Evolutionary conservation across 2,113 vertebrate genomes (phyloP).

Genomic region (Tauraco erythrolophus): DNA sequence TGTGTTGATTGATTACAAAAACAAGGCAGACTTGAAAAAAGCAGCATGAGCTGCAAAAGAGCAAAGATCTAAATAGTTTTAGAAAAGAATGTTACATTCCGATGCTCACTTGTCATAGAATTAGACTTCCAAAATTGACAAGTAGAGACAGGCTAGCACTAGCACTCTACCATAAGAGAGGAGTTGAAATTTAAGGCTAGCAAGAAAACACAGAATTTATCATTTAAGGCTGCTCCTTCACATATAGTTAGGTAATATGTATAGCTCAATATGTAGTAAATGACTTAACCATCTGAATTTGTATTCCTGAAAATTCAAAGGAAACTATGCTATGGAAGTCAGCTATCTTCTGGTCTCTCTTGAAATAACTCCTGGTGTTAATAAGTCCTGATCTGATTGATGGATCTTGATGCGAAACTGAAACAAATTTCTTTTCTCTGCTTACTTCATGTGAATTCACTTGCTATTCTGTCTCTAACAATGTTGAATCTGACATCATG

Average conservation of each 20-base stretch:
- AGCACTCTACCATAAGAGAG: neutral
- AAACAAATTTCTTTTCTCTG: neutral
- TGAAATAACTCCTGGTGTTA: neutral
- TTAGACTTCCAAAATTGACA: constrained; percentile 12
- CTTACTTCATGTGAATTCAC: neutral
- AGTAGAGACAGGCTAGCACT: neutral
- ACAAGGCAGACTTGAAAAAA: neutral
- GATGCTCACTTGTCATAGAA: neutral
- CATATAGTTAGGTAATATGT: neutral
- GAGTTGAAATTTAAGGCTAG: neutral
- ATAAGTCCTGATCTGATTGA: neutral
- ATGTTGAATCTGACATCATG: neutral
- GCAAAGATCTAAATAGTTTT: constrained; percentile 22
- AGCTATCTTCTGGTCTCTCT: neutral
- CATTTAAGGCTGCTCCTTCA: neutral
- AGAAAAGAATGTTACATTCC: neutral
- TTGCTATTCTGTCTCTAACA: neutral
- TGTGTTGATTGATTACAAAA: constrained; percentile 19
- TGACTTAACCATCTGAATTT: neutral
- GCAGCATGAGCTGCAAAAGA: neutral
- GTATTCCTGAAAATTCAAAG: neutral
- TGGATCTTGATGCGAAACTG: neutral
- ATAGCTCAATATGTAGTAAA: neutral
- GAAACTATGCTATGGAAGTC: neutral
- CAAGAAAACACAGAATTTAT: neutral